Evolutionary conservation across 2,797 vertebrate genomes (phyloP).

Genomic region (Salarias fasciatus): DNA sequence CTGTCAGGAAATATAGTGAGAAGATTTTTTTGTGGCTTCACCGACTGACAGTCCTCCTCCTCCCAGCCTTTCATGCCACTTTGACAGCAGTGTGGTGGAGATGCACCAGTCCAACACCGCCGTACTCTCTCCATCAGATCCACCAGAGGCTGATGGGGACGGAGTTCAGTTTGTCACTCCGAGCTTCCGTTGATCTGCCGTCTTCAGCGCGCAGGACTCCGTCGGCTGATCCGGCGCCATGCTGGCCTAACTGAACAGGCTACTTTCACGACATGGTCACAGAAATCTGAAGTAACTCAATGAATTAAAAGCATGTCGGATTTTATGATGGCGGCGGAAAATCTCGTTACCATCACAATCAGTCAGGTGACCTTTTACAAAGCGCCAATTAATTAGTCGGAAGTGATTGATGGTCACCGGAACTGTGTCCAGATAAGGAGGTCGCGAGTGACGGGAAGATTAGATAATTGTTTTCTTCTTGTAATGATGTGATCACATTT

Average conservation of each 20-base stretch:
- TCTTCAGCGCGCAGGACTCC: slow-evolving; percentile 20
- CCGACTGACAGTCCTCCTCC: slow-evolving; percentile 20
- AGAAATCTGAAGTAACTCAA: not conserved
- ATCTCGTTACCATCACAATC: slow-evolving; percentile 35
- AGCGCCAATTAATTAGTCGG: slow-evolving; percentile 38
- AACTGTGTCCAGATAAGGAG: slow-evolving; percentile 27
- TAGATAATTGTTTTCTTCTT: slow-evolving; percentile 37
- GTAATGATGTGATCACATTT: slow-evolving; percentile 16
- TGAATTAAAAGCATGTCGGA: slow-evolving; percentile 17
- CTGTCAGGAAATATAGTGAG: slow-evolving; percentile 8
- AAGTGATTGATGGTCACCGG: slow-evolving; percentile 46
- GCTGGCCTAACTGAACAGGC: slow-evolving; percentile 26
- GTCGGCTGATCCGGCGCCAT: slow-evolving; percentile 43
- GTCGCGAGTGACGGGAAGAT: slow-evolving; percentile 23
- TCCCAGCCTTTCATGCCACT: slow-evolving; percentile 1
- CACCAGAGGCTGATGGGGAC: slow-evolving; percentile 46
- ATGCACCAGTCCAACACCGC: slow-evolving; percentile 31
- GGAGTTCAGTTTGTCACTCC: slow-evolving; percentile 51
- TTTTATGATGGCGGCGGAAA: slow-evolving; percentile 16
- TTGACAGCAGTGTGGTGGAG: slow-evolving; percentile 32
- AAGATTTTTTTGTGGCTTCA: slow-evolving; percentile 32
- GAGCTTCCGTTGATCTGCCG: slow-evolving; percentile 41
- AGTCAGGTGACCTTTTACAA: slow-evolving; percentile 36
- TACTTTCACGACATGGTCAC: slow-evolving; percentile 1
- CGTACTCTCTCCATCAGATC: slow-evolving; percentile 34